phyloP scores from a whole-genome alignment of 2,888 invertebrate genomes.

The Sarcophaga rosellei region DNA sequence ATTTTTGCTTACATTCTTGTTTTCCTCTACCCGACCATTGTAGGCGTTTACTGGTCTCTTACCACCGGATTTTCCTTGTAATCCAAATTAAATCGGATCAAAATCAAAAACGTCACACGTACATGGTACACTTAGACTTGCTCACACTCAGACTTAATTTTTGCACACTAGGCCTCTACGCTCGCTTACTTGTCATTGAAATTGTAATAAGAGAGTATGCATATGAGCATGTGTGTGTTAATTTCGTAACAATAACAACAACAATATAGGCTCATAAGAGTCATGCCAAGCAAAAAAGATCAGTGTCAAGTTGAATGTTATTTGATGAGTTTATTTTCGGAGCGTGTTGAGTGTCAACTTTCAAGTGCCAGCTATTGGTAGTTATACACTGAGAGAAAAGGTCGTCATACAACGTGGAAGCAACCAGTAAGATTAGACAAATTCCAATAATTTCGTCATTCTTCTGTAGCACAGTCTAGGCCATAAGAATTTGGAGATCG shows the following conservation, averaged over 20 bases:
- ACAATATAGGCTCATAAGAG: slow-evolving; percentile 29
- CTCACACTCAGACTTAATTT: neutral
- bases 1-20: slow-evolving; percentile 19
- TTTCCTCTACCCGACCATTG: slow-evolving; percentile 63
- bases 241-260: slow-evolving; percentile 16
- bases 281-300: slow-evolving; percentile 67
- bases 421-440: no score
- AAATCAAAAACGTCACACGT: slow-evolving; percentile 64
- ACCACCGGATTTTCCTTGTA: slow-evolving; percentile 77
- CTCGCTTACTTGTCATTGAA: slow-evolving; percentile 37
- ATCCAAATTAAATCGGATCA: slow-evolving; percentile 79
- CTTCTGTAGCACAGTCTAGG: no score
- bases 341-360: slow-evolving; percentile 59
- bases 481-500: no score
- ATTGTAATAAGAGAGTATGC: neutral
- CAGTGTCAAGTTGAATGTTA: slow-evolving; percentile 70
- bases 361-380: slow-evolving; percentile 14
- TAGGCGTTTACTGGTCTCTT: slow-evolving; percentile 81
- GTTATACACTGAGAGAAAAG: slow-evolving; percentile 43
- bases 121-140: slow-evolving; percentile 1
- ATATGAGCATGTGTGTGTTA: neutral
- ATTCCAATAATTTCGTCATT: no score
- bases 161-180: neutral
- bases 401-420: no score
- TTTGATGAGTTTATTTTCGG: slow-evolving; percentile 74